These are phyloP conservation scores for Mallotus villosus DNA, from an alignment of 2,797 vertebrate species.

Conservation along the genomic window DNA sequence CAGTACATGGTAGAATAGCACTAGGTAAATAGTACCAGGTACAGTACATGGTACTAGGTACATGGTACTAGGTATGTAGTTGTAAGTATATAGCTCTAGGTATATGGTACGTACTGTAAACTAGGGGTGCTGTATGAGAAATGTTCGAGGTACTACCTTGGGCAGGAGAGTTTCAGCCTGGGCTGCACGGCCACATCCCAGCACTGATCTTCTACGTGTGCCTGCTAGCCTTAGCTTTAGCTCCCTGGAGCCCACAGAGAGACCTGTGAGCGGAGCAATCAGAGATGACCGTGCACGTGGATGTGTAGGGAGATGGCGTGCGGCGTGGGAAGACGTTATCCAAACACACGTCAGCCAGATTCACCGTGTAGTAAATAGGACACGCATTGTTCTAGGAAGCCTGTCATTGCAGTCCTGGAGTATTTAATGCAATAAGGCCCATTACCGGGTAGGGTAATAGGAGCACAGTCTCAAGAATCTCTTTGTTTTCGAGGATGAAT, in stretches of 20 bases:
- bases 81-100: too few species aligned
- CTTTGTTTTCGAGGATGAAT: constrained; percentile 38
- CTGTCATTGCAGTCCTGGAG: constrained; percentile 31
- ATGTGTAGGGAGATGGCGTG: neutral
- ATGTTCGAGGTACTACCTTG: too few species aligned
- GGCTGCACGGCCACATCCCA: constrained; percentile 38
- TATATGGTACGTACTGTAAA: too few species aligned
- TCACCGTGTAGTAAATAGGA: constrained; percentile 21
- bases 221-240: constrained; percentile 41
- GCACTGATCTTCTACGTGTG: constrained; percentile 55
- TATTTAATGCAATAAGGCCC: constrained; percentile 48
- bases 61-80: too few species aligned
- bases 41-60: too few species aligned
- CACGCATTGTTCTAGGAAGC: neutral
- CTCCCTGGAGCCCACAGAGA: constrained; percentile 8
- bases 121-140: too few species aligned
- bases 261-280: constrained; percentile 19
- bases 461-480: constrained; percentile 36
- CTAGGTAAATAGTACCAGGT: too few species aligned
- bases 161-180: constrained; percentile 2
- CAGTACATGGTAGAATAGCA: too few species aligned
- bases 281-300: neutral
- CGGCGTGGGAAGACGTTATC: neutral
- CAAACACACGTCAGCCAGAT: constrained; percentile 9
- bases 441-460: constrained; percentile 24